Evolutionary conservation across 2,888 invertebrate genomes (phyloP), one percentile per base, ranked within the genome.

Genomic region (Scaptomyza parva): DNA sequence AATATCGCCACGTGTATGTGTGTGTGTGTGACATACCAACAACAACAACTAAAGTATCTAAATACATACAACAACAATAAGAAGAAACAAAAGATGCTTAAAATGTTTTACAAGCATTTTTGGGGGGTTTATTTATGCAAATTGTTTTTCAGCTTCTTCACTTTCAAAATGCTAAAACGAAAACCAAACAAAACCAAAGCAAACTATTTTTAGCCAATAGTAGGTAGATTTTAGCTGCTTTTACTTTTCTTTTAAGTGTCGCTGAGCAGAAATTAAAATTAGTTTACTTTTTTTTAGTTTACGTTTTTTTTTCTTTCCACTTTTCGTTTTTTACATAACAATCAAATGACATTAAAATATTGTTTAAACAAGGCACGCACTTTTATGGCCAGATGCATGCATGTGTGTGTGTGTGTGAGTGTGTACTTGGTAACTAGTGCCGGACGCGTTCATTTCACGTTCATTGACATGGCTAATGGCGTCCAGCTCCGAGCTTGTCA

Each of bases 231-330:
- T 78, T 67, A 57, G 61, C 78, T 70, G 59, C 83, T 85, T 87
- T 84, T 85, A 87, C 86, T 87, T 84, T 86, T 87, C 66, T 53
- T 78, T 66, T 47, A 37, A 53, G 62, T 53, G 67, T 68, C 66
- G 67, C 64, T 67, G 63, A 54, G 50, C 59, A 63, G 87, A 84
- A 84, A 84, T 79, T 87, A 64, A 87, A 86, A 87, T 83, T 75
- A 86, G 75, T 80, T 77, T 85, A 77, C 45, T 69, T 77, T 70
- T 48, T 78, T 67, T 70, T 64, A 78, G 72, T 67, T 59, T 55
- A 17, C 28, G 37, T 12, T 33, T n/a, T 33, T n/a, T n/a, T 12
- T 30, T 30, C 37, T 30, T 12, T 11, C 0, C 12, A 0, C 2
- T 30, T 43, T 35, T 57, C 35, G 40, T 40, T 51, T 67, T 75